These are phyloP conservation scores for Samia ricini DNA, from an alignment of 1,140 invertebrate species.

Conservation along the genomic window DNA sequence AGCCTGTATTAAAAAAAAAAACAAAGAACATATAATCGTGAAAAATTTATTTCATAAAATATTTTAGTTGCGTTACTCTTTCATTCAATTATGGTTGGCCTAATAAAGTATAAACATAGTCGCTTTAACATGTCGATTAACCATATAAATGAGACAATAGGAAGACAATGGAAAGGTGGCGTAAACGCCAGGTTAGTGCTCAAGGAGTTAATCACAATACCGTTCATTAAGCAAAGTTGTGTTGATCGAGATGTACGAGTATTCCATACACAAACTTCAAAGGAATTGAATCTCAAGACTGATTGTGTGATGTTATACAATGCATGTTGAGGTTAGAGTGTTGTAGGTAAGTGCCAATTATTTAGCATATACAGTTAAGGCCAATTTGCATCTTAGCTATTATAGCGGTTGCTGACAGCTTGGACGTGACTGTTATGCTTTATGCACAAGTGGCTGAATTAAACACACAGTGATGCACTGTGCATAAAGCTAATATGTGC, in stretches of 20 bases:
- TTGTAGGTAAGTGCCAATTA: slow-evolving; percentile 32
- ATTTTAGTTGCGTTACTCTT: too few species aligned
- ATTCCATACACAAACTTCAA: background rate
- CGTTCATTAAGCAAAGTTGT: background rate
- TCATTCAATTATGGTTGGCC: too few species aligned
- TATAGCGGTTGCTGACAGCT: slow-evolving; percentile 29
- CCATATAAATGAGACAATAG: too few species aligned
- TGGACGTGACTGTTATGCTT: slow-evolving; percentile 18
- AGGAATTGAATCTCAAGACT: slow-evolving; percentile 2
- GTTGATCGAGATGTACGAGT: background rate
- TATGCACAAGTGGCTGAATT: slow-evolving; percentile 8
- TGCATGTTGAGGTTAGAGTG: slow-evolving; percentile 14
- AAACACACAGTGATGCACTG: slow-evolving; percentile 14
- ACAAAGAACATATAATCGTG: too few species aligned
- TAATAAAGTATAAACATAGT: too few species aligned
- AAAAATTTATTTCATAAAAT: too few species aligned
- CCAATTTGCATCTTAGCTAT: slow-evolving; percentile 37
- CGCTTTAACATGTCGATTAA: too few species aligned
- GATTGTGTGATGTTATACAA: slow-evolving; percentile 1
- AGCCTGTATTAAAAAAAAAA: too few species aligned
- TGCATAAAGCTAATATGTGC: slow-evolving; percentile 1
- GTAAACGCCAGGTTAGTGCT: too few species aligned
- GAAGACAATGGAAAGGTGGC: too few species aligned
- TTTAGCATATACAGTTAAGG: slow-evolving; percentile 26
- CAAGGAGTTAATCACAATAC: background rate